Percentiles rank a stretch among this genome's conserved stretches.
phyloP scores from a whole-genome alignment of 2,113 vertebrate genomes.

The Carassius gibelio region DNA sequence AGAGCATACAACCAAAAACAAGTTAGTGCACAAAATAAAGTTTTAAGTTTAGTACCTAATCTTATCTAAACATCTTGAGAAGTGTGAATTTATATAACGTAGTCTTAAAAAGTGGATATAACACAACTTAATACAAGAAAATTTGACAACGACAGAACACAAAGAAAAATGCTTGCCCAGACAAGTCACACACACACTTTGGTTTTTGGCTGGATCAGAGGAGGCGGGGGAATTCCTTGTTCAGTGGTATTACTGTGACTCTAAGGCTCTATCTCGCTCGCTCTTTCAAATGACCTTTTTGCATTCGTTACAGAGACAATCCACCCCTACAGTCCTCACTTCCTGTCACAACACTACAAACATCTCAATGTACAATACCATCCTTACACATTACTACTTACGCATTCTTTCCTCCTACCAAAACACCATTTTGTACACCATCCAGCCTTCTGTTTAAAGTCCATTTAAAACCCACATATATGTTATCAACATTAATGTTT shows the following conservation, averaged over 20 bases:
- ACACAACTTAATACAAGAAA: constrained; percentile 27
- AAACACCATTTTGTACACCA: background rate
- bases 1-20: background rate
- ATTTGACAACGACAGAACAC: constrained; percentile 55
- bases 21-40: background rate
- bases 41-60: background rate
- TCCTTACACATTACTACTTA: constrained; percentile 61
- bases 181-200: constrained; percentile 71
- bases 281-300: constrained; percentile 73
- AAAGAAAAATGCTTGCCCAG: constrained; percentile 73
- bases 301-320: constrained; percentile 72
- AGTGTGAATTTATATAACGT: background rate
- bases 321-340: constrained; percentile 74
- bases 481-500: constrained; percentile 11
- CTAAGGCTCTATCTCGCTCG: constrained; percentile 61
- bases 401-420: constrained; percentile 33
- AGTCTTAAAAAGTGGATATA: constrained; percentile 2
- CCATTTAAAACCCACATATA: background rate
- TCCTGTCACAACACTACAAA: constrained; percentile 79
- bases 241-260: constrained; percentile 71
- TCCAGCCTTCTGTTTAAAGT: background rate
- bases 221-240: constrained; percentile 82
- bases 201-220: constrained; percentile 69
- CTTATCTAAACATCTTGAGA: background rate
- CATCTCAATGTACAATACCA: constrained; percentile 70